A percentile compares a stretch with the other conserved stretches of the same genome.
Conservation (phyloP, 2,113 vertebrate genomes). For the Rhineura floridana region DNA sequence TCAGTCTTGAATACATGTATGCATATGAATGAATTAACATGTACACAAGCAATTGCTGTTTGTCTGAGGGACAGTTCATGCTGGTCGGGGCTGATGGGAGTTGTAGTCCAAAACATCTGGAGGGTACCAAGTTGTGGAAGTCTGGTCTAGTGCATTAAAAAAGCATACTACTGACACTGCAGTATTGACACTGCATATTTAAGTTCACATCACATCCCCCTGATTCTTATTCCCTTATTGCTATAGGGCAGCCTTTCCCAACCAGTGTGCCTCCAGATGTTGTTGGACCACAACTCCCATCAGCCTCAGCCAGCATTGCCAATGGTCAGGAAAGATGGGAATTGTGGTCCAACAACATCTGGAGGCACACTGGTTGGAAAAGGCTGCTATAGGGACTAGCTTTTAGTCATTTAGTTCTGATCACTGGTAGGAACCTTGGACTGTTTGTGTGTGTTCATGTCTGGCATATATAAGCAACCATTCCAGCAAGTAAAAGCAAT, state of each 20-base stretch:
- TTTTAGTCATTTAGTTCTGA: neutral
- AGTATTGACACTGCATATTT: neutral
- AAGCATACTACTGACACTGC: neutral
- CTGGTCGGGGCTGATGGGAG: neutral
- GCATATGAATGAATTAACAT: neutral
- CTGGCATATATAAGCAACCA: neutral
- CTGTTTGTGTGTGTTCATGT: neutral
- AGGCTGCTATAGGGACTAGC: neutral
- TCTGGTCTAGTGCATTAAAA: neutral
- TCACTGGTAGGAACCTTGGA: neutral
- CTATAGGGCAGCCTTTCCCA: neutral
- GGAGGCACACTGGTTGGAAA: no score
- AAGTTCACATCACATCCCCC: neutral
- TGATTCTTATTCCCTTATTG: no score
- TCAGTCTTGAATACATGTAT: no score
- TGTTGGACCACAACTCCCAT: no score
- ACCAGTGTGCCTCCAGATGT: no score
- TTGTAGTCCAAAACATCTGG: neutral
- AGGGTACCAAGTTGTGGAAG: neutral
- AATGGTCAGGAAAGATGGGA: no score
- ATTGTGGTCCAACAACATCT: no score
- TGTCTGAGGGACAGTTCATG: neutral
- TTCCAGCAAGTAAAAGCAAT: neutral
- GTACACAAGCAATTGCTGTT: neutral
- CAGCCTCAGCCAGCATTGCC: no score